Percentiles rank a stretch among this genome's conserved stretches.
phyloP scores from a whole-genome alignment of 2,888 invertebrate genomes.

The Watsonalla cultraria region DNA sequence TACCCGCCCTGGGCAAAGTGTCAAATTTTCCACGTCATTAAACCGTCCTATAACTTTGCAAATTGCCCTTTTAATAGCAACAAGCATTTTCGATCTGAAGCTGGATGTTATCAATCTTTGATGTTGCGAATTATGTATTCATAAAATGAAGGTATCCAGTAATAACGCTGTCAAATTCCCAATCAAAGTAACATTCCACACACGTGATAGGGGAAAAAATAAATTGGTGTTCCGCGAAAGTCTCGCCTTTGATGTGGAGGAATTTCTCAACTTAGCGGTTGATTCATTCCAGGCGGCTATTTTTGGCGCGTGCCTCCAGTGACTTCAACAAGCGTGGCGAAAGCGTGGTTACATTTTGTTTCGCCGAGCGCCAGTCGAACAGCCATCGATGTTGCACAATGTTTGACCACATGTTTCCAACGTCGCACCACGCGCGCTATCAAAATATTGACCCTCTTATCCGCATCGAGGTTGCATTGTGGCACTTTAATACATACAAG shows the following conservation, averaged over 20 bases:
- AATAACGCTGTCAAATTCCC: constrained; percentile 7
- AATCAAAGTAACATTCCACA: constrained; percentile 25
- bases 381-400: constrained; percentile 63
- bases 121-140: background rate
- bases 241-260: constrained; percentile 61
- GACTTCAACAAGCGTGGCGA: constrained; percentile 42
- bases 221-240: constrained; percentile 53
- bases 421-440: constrained; percentile 64
- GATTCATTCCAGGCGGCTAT: constrained; percentile 63
- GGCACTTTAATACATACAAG: constrained; percentile 60
- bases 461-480: constrained; percentile 61
- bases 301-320: constrained; percentile 44
- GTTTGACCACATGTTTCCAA: constrained; percentile 72
- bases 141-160: background rate
- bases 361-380: constrained; percentile 52
- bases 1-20: constrained; percentile 55
- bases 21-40: constrained; percentile 72
- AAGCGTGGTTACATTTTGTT: constrained; percentile 53
- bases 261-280: constrained; percentile 64
- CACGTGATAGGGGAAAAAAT: constrained; percentile 26
- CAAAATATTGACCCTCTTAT: constrained; percentile 76
- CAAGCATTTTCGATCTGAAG: constrained; percentile 23
- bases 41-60: constrained; percentile 48
- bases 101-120: constrained; percentile 20
- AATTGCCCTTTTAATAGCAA: constrained; percentile 43